Evolutionary conservation across 1,140 invertebrate genomes (phyloP), one percentile per base, ranked within the genome.

Genomic region (Drosophila tristis): DNA sequence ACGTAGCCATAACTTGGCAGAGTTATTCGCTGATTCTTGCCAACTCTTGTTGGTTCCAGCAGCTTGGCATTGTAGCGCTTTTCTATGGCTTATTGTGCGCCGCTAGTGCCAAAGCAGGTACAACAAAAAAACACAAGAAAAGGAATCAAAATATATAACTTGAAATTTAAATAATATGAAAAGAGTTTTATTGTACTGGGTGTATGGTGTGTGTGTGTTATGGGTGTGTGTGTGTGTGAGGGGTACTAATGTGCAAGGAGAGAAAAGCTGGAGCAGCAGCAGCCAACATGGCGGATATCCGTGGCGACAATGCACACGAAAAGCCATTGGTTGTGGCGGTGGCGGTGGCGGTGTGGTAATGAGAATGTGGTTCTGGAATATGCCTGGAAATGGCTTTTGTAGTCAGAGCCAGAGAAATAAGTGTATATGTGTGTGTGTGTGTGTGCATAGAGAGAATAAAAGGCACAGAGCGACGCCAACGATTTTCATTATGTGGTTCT

Each of bases 241-340:
- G 29, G 43, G 50, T 55, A 64, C 70, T 74, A 75, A 71, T 82
- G 77, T 85, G 67, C 81, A 68, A 31, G 54, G 78, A 48, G 50
- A 75, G 63, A 72, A 66, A 39, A 26, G 31, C 35, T 13, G 26
- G 20, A 58, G 23, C 31, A 26, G 23, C 25, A n/a, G 35, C 75
- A 86, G 77, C 78, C 78, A 82, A 82, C 82, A 86, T 86, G 82
- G 78, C 81, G 81, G 82, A 86, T 78, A 71, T 86, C 81, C 81
- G 78, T 87, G 81, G 82, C 82, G 81, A 87, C 81, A 86, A 78
- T 78, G 81, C 81, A 80, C 62, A 87, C 68, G 61, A 70, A 11
- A 13, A 13, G 35, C 35, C 35, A 5, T 11, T 39, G 11, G 11
- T n/a, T n/a, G n/a, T n/a, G n/a, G n/a, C n/a, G 11, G 0, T 3